Base-by-base conservation (phyloP, 1,140 invertebrate genomes). In the Dendroctonus valens region DNA sequence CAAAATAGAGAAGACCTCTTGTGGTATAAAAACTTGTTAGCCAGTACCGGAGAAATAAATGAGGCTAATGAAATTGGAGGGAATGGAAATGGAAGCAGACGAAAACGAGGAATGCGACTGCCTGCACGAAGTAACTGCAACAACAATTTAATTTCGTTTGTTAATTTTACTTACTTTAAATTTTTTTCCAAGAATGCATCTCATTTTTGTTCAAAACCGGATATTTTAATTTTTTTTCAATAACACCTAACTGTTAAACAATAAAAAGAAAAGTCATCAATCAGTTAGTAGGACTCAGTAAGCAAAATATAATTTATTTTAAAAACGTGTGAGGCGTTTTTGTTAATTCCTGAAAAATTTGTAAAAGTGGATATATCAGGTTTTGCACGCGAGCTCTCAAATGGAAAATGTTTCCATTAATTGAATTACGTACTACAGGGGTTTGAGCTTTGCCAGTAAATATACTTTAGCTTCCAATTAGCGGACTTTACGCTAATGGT, bases 351-450 rank as follows among this genome's bases (percentile, higher is more conserved):
- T 50, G 12, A 50, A 50, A 7, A 50, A n/a, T 8, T 8, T 50
- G 6, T 50, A 8, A 50, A 50, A 50, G 12, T 50, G 49, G 49
- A 50, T 50, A 50, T 50, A 50, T 14, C 49, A 7, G 49, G 49
- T 50, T 50, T 50, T 7, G 49, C 49, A 50, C 49, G 49, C 49
- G 49, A 50, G 7, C 49, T 7, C 49, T n/a, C n/a, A n/a, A n/a
- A n/a, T n/a, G n/a, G n/a, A n/a, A n/a, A n/a, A n/a, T n/a, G n/a
- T n/a, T n/a, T n/a, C n/a, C n/a, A n/a, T n/a, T n/a, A n/a, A n/a
- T n/a, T n/a, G n/a, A n/a, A n/a, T n/a, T n/a, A n/a, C n/a, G n/a
- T n/a, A n/a, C n/a, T n/a, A n/a, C n/a, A n/a, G n/a, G n/a, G n/a
- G n/a, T n/a, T n/a, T n/a, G n/a, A n/a, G n/a, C n/a, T n/a, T n/a